These are phyloP conservation scores for Pyrochroa serraticornis DNA, from an alignment of 2,888 invertebrate genomes.

Conservation along the genomic window DNA sequence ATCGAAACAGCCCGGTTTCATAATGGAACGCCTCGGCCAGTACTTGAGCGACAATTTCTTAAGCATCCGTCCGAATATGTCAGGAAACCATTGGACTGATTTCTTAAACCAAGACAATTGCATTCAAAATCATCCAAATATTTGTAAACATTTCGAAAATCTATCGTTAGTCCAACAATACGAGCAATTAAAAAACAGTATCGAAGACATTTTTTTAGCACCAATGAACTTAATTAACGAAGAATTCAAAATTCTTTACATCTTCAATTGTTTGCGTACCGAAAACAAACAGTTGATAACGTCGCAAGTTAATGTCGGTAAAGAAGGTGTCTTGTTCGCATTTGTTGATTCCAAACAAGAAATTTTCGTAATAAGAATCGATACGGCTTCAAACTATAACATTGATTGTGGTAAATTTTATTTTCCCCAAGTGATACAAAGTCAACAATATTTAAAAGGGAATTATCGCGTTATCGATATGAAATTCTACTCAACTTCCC, in stretches of 20 bases:
- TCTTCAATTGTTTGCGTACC: conserved; percentile 56
- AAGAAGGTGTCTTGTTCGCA: conserved; percentile 62
- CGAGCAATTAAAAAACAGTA: conserved; percentile 68
- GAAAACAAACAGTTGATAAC: conserved; percentile 53
- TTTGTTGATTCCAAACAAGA: conserved; percentile 59
- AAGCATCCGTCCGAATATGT: conserved; percentile 71
- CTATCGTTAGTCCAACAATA: conserved; percentile 85
- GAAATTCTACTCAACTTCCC: conserved; percentile 76
- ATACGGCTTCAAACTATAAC: conserved; percentile 49
- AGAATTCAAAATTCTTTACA: conserved; percentile 65
- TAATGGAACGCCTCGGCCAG: conserved; percentile 89
- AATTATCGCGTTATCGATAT: conserved; percentile 68
- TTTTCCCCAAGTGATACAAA: conserved; percentile 56
- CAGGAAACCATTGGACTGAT: conserved; percentile 78
- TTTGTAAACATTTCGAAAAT: conserved; percentile 76
- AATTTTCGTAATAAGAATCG: conserved; percentile 61
- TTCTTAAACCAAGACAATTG: conserved; percentile 78
- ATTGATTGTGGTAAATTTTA: conserved; percentile 61
- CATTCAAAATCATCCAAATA: conserved; percentile 70
- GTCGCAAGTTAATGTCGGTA: conserved; percentile 61
- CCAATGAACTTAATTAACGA: conserved; percentile 68
- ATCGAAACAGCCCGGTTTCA: conserved; percentile 67
- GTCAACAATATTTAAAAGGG: conserved; percentile 30
- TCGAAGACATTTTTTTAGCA: conserved; percentile 72
- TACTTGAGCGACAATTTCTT: conserved; percentile 82